Evolutionary conservation across 1,140 invertebrate species (phyloP), one percentile per base, ranked within the genome.

Genomic region (Hyposmocoma kahamanoa): DNA sequence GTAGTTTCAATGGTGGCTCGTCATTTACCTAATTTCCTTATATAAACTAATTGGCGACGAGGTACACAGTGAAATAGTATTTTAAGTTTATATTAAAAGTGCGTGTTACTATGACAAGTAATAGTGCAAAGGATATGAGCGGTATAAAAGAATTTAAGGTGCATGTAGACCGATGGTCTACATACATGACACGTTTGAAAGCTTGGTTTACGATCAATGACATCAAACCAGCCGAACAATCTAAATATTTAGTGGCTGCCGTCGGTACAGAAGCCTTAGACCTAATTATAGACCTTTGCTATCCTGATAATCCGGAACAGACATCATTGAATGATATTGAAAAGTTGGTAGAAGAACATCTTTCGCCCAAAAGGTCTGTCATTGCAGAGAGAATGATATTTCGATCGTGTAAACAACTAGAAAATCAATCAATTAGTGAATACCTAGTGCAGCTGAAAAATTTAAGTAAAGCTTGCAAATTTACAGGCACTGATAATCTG

Each of bases 321-420:
- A 15, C n/a, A 1, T 3, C 4, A 6, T 46, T 46, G 15, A 18
- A 46, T 1, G 6, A 30, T 15, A 34, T 46, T 10, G 44, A 34
- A 28, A 32, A 17, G n/a, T 17, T 47, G 41, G 30, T 53, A 19
- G 22, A 50, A 47, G 43, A 46, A 21, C 47, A 50, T 42, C 22
- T 49, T 15, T 39, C 47, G 4, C 47, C 52, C 15, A 56, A 53
- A 42, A 36, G 47, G 19, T 50, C 52, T 13, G 34, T 32, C 1
- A 50, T 55, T 19, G 52, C 46, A 2, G 48, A 46, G 13, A 15
- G 42, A 36, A 51, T 51, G 30, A 26, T 44, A 11, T 51, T 51
- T 38, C n/a, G 49, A 38, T 6, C 41, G 2, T 44, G 32, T 19
- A 43, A 44, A 39, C 49, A 51, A 30, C 17, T 17, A 5, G 42